Base-by-base conservation (phyloP, 1,140 invertebrate species). In the Mylabris phalerata region DNA sequence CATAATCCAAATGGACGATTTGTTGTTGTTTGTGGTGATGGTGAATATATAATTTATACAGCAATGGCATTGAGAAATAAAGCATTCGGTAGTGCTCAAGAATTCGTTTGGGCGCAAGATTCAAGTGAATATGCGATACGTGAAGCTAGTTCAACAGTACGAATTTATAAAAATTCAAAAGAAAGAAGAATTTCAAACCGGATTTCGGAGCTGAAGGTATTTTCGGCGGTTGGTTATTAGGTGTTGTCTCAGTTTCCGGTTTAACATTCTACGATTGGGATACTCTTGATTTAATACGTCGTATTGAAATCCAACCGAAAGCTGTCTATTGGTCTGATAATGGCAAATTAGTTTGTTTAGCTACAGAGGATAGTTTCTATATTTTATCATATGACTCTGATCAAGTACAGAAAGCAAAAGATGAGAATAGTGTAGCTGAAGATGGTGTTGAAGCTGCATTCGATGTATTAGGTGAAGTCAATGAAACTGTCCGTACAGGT, bases 1-100 rank as follows among this genome's bases (percentile, higher is more conserved):
- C 98, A 99, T 71, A 99, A 98, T 79, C 94, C 96, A 0, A 99
- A 99, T 77, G 98, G 98, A 44, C 85, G 95, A 47, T 99, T 99
- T 78, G 89, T 99, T 2, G 97, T 98, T 3, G 96, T 99, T 6
- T 99, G 98, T 76, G 98, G 98, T 7, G 98, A 99, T 77, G 98
- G 97, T 0, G 98, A 99, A 74, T 99, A 98, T 73, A 99, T 99
- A 10, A 98, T 99, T 65, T 99, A 99, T 75, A 99, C 98, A 0
- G 94, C 97, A 0, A 98, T 99, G 93, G 96, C 95, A 0, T 78
- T 99, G 39, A 83, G 98, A 45, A 99, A 99, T 74, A 99, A 99
- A 75, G 94, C 94, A 9, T 99, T 98, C 75, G 98, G 98, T 3
- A 89, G 93, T 4, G 97, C 95, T 0, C 92, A 98, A 57, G 97